Evolutionary conservation across 2,888 invertebrate genomes (phyloP).

Genomic region (Cheilosia grossa): DNA sequence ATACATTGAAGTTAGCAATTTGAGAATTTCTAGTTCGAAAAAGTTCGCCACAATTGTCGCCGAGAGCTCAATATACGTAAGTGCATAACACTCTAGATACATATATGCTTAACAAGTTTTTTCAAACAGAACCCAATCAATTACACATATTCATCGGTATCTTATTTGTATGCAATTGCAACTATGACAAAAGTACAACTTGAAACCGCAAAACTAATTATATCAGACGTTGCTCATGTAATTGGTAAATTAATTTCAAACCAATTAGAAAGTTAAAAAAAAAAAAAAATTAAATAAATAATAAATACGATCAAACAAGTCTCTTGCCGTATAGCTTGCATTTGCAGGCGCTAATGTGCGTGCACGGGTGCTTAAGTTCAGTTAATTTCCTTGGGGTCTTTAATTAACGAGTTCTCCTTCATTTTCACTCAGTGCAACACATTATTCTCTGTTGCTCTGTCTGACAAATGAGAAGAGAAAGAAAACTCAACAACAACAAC

Average conservation of each 20-base stretch:
- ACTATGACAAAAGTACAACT: slow-evolving; percentile 19
- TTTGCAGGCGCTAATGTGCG: slow-evolving; percentile 72
- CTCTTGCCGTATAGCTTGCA: slow-evolving; percentile 40
- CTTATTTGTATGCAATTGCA: slow-evolving; percentile 29
- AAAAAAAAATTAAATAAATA: slow-evolving; percentile 30
- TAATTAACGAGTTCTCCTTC: slow-evolving; percentile 75
- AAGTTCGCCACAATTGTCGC: slow-evolving; percentile 66
- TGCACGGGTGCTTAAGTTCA: slow-evolving; percentile 71
- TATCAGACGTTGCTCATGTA: slow-evolving; percentile 54
- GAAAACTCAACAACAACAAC: background rate
- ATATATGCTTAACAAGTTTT: slow-evolving; percentile 30
- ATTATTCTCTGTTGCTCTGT: slow-evolving; percentile 57
- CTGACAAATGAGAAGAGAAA: slow-evolving; percentile 54
- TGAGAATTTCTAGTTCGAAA: slow-evolving; percentile 44
- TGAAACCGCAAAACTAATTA: slow-evolving; percentile 66
- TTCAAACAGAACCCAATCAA: slow-evolving; percentile 34
- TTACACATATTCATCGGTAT: background rate
- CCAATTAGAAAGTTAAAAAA: slow-evolving; percentile 72
- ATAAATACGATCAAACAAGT: slow-evolving; percentile 60
- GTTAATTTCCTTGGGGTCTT: slow-evolving; percentile 71
- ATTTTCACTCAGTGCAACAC: slow-evolving; percentile 67
- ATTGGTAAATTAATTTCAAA: slow-evolving; percentile 70
- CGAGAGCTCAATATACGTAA: slow-evolving; percentile 70
- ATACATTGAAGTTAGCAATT: slow-evolving; percentile 22
- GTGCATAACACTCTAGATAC: slow-evolving; percentile 26